A percentile compares a stretch with the other conserved stretches of the same genome.
Evolutionary conservation across 2,797 vertebrate species (phyloP).

Genomic region (Hemitrygon akajei): DNA sequence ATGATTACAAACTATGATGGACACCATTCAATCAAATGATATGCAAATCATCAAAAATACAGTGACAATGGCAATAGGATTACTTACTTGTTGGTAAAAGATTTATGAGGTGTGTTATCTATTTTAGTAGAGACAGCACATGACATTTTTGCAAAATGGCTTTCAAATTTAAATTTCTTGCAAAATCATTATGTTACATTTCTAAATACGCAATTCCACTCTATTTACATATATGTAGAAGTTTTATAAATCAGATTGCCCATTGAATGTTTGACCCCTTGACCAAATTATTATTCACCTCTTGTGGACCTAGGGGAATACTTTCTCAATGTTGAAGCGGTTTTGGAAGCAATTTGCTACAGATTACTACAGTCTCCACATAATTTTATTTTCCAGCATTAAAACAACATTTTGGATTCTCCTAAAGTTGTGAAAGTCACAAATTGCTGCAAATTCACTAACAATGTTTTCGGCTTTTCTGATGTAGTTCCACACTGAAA

Average conservation of each 20-base stretch:
- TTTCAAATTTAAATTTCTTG: background rate
- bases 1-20: background rate
- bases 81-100: too few relatives aligned
- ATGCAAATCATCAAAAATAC: background rate
- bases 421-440: too few relatives aligned
- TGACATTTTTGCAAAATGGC: background rate
- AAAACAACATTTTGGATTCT: too few relatives aligned
- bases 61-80: too few relatives aligned
- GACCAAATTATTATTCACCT: background rate
- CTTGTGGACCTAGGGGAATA: background rate
- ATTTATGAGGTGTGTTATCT: too few relatives aligned
- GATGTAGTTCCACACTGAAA: too few relatives aligned
- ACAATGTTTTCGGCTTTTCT: too few relatives aligned
- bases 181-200: background rate
- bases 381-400: too few relatives aligned
- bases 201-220: background rate
- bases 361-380: background rate
- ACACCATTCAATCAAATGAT: background rate
- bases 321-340: background rate
- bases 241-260: background rate
- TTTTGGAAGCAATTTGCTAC: background rate
- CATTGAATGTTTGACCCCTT: background rate
- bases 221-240: background rate
- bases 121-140: background rate
- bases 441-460: too few relatives aligned